A percentile compares a stretch with the other conserved stretches of the same genome.
Evolutionary conservation across 2,113 vertebrate species (phyloP).

Genomic region (Perca schrenkii): DNA sequence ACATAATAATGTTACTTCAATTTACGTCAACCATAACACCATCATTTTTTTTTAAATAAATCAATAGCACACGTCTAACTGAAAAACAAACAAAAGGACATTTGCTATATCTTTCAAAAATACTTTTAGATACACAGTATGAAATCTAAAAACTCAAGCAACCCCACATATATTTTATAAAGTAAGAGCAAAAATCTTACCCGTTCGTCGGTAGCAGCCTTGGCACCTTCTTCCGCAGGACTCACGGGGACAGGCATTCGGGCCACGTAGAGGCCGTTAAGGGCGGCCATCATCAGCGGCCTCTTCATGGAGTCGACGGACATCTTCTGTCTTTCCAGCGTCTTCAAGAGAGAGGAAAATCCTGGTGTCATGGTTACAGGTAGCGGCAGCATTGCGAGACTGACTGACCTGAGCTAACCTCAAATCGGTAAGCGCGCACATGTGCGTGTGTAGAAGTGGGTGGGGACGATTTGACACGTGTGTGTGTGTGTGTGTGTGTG

Average conservation of each 20-base stretch:
- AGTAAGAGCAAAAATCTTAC: conserved; percentile 79
- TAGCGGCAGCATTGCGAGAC: conserved; percentile 44
- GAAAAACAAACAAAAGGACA: not conserved
- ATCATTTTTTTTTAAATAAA: not conserved
- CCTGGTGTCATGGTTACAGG: conserved; percentile 74
- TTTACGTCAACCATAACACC: not conserved
- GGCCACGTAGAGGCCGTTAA: conserved; percentile 93
- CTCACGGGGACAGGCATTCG: conserved; percentile 90
- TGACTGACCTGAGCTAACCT: conserved; percentile 28
- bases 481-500: not conserved
- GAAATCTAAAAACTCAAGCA: not conserved
- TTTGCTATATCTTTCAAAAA: not conserved
- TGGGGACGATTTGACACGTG: conserved; percentile 6
- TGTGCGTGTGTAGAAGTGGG: conserved; percentile 24
- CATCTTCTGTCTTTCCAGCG: conserved; percentile 98
- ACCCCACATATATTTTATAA: not conserved
- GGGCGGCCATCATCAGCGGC: conserved; percentile 94
- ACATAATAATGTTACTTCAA: not conserved
- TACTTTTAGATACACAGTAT: not conserved
- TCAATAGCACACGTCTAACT: not conserved
- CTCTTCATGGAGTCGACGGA: conserved; percentile 96
- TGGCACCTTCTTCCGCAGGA: conserved; percentile 84
- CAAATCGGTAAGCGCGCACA: not conserved
- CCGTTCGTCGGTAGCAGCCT: conserved; percentile 91
- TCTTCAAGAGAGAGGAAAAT: conserved; percentile 92